Evolutionary conservation across 2,888 invertebrate species (phyloP).

Genomic region (Cephonodes hylas): DNA sequence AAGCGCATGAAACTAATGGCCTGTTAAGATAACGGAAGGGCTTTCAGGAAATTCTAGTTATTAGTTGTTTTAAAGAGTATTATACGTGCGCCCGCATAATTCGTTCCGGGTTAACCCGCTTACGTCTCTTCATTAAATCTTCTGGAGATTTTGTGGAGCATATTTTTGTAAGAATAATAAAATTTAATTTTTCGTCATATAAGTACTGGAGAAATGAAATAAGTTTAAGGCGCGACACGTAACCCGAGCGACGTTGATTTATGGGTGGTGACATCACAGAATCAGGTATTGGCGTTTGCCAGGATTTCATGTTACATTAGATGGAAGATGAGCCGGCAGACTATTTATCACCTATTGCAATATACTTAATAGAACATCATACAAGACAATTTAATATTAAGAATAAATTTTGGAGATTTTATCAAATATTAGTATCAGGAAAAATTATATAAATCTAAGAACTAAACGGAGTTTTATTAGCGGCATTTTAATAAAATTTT

Average conservation of each 20-base stretch:
- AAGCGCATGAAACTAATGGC: slow-evolving; percentile 63
- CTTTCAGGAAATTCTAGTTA: slow-evolving; percentile 39
- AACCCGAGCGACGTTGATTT: neutral
- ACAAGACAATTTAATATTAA: neutral
- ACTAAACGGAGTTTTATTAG: neutral
- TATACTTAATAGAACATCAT: too few species aligned
- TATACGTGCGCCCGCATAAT: neutral
- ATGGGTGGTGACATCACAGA: neutral
- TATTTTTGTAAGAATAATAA: neutral
- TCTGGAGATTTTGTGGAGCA: neutral
- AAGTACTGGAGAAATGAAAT: neutral
- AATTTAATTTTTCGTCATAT: too few species aligned
- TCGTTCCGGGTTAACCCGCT: neutral
- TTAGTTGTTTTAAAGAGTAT: slow-evolving; percentile 32
- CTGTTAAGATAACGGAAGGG: slow-evolving; percentile 67
- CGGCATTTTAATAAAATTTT: neutral
- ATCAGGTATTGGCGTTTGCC: neutral
- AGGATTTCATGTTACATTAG: neutral
- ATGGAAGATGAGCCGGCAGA: neutral
- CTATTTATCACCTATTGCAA: neutral
- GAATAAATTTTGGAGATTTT: neutral
- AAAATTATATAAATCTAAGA: neutral
- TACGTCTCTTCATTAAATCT: neutral
- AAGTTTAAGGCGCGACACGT: neutral
- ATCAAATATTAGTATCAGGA: neutral